Percentiles rank a stretch among this genome's conserved stretches.
phyloP scores from a whole-genome alignment of 2,797 vertebrate species.

The Odontamblyopus lacepedii region DNA sequence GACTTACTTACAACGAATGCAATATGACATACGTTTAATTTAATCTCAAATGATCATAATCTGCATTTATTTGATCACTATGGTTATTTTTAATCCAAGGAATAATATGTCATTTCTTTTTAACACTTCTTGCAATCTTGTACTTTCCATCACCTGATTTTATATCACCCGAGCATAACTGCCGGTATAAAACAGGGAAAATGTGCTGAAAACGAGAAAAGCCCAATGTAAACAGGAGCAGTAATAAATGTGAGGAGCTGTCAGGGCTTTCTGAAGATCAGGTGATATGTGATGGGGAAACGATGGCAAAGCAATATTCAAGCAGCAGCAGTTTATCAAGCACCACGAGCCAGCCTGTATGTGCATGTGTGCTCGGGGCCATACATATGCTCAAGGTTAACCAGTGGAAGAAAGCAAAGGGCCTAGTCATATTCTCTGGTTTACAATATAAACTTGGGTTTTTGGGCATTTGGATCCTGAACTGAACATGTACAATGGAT shows the following conservation, averaged over 20 bases:
- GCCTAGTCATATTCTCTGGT: neutral
- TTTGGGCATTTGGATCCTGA: neutral
- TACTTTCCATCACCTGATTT: constrained; percentile 35
- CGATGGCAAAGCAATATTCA: constrained; percentile 43
- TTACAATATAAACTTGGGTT: neutral
- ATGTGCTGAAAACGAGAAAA: constrained; percentile 57
- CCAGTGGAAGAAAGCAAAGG: neutral
- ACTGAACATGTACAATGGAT: neutral
- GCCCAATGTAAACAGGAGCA: constrained; percentile 56
- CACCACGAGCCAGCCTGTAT: constrained; percentile 5
- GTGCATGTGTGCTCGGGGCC: neutral
- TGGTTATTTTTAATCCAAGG: neutral
- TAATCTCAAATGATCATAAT: neutral
- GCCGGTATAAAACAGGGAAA: constrained; percentile 38
- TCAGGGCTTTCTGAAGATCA: constrained; percentile 48
- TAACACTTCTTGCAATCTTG: constrained; percentile 19
- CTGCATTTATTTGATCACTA: neutral
- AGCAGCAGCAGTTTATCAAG: constrained; percentile 21
- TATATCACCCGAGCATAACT: constrained; percentile 49
- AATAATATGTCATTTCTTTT: neutral
- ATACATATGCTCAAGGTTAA: constrained; percentile 1
- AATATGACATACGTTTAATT: neutral
- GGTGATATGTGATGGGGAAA: constrained; percentile 53
- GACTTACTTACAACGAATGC: neutral
- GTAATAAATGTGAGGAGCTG: constrained; percentile 53